Evolutionary conservation across 2,888 invertebrate genomes (phyloP), one percentile per base, ranked within the genome.

Genomic region (Xestia rhomboidea): DNA sequence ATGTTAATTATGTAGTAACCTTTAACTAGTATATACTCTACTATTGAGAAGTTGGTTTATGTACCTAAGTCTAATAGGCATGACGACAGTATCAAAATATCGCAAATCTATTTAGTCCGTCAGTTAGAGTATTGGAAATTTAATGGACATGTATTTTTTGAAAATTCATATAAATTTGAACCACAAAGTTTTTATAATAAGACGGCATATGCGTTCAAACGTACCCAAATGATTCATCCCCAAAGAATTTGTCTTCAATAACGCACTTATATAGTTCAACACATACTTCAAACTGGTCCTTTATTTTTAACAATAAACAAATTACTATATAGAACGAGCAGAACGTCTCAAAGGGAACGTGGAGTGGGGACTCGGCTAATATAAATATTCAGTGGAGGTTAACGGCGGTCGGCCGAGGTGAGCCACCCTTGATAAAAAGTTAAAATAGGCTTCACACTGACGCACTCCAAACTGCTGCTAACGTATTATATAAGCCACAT

Each of bases 301-400:
- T 86, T 86, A 87, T 88, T 89, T 90, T 87, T 84, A 87, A 92
- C 91, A 91, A 90, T 89, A 90, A 90, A 90, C 89, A 92, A 87
- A 92, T 92, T 87, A 88, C 78, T 82, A 74, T 73, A 84, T 77
- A 86, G 76, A 81, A 62, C 77, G 88, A 87, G 86, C 83, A 79
- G 81, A 82, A 76, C 81, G 80, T 85, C 86, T 86, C 87, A 87
- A 89, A 90, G 90, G 86, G 88, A 85, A 86, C 86, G 34, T 76
- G 87, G 84, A 85, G 89, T 86, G 85, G 87, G 87, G 89, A 83
- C 86, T 81, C 82, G 76, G 87, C 86, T 88, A 91, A 90, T 93
- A 93, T 94, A 94, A 94, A 95, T 95, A 94, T 94, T 94, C 94
- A 93, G 89, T 88, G 87, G 91, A 92, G 94, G 93, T 92, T 92